Base-by-base conservation (phyloP, 2,797 vertebrate species). In the Myoxocephalus aenaeus region DNA sequence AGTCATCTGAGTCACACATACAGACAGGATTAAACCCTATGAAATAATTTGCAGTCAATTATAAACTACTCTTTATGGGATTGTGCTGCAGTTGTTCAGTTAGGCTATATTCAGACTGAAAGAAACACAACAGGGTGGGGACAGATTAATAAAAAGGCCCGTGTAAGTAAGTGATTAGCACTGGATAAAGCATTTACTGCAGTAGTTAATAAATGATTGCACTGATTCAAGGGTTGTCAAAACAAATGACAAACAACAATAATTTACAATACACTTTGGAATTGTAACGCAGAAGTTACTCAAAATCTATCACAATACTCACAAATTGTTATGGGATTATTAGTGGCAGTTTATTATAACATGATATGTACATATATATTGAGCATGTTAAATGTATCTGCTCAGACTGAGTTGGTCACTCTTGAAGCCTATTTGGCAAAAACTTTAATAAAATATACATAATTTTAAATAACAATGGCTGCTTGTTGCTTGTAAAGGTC, bases 61-160 rank as follows among this genome's bases (percentile, higher is more conserved):
- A 40, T 7, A 29, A 44, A 17, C 7, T 2, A 36, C 1, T 57
- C 3, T 50, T 61, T 36, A 54, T 3, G 22, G 17, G 38, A 57
- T 11, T 32, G 36, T 6, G 29, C 25, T 32, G 22, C 32, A 63
- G 57, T 15, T 0, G 14, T 84, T 59, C 63, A 48, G 42, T 64
- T 66, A 36, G 46, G 79, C 75, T 73, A 14, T 38, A 42, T 42
- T 75, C 42, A 51, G 22, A 18, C 85, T 84, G 72, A 72, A 79
- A 83, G 46, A 81, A 73, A 75, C 13, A 84, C 13, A 80, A 44
- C 20, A 88, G 77, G 77, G 75, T 79, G 78, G 20, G 25, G 70
- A 77, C 65, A 65, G 44, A 63, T 40, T 77, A 6, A 27, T 40
- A 75, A 75, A 50, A 29, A 53, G 3, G 25, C 17, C 5, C 27